Conservation (phyloP, 2,797 vertebrate species). For the Arctocebus calabarensis region DNA sequence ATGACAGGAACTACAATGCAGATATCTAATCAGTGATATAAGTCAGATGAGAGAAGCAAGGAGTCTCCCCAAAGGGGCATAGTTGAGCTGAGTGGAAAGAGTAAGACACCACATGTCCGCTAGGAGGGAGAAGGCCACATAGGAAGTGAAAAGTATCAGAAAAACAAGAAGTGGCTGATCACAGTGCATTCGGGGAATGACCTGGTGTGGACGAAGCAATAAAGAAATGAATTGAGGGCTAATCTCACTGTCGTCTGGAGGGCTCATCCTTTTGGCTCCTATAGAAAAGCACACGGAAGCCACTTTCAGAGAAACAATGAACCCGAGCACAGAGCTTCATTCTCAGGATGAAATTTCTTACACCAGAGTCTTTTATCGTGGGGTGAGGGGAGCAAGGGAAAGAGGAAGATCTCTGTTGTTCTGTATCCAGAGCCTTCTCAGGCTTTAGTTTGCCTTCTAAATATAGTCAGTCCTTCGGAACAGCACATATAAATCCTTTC, state of each 20-base stretch:
- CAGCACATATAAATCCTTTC: not conserved
- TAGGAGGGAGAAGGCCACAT: not conserved
- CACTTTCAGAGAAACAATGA: not conserved
- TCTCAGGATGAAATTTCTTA: not conserved
- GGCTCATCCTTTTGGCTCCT: not conserved
- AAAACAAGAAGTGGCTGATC: not conserved
- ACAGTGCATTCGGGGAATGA: not conserved
- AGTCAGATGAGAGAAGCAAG: not conserved
- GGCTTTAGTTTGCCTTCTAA: slow-evolving; percentile 32
- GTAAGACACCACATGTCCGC: not conserved
- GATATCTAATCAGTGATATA: not conserved
- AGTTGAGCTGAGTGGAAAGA: not conserved
- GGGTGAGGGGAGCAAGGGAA: not conserved
- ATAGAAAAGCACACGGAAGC: not conserved
- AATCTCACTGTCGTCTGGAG: not conserved
- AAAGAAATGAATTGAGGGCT: not conserved
- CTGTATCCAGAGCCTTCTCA: not conserved
- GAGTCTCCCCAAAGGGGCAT: not conserved
- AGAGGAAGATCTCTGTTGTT: not conserved
- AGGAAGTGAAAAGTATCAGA: not conserved
- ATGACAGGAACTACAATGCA: not conserved
- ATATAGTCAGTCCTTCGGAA: not conserved
- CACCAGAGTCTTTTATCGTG: not conserved
- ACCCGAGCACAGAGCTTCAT: not conserved
- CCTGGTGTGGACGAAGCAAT: not conserved